Percentiles rank a stretch among this genome's conserved stretches.
Evolutionary conservation across 2,113 vertebrate genomes (phyloP).

Genomic region (Pedetes capensis): DNA sequence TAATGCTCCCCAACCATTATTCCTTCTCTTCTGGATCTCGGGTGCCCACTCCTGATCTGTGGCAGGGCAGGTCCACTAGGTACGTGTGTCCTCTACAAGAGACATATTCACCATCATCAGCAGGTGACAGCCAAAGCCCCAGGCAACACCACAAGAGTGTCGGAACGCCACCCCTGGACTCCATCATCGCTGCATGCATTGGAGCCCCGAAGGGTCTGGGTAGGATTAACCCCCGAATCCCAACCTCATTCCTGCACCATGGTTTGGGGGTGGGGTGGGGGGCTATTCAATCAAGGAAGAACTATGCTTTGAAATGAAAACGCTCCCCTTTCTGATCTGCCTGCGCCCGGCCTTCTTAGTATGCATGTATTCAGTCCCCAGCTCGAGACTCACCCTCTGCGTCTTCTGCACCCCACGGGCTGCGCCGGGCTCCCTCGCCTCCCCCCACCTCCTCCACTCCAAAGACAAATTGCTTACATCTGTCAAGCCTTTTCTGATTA

Average conservation of each 20-base stretch:
- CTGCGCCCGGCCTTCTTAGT: slow-evolving; percentile 70
- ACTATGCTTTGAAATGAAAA: slow-evolving; percentile 81
- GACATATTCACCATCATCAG: not conserved
- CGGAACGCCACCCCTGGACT: not conserved
- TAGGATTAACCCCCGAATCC: slow-evolving; percentile 70
- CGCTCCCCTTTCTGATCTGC: slow-evolving; percentile 71
- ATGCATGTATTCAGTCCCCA: slow-evolving; percentile 73
- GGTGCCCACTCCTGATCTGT: not conserved
- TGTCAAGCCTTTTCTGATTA: slow-evolving; percentile 78
- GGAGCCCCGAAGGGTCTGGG: slow-evolving; percentile 61
- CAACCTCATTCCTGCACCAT: slow-evolving; percentile 57
- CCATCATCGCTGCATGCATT: not conserved
- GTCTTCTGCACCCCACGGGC: slow-evolving; percentile 42
- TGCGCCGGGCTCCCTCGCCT: not conserved
- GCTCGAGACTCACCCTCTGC: slow-evolving; percentile 54
- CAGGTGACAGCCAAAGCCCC: not conserved
- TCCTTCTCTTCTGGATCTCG: not conserved
- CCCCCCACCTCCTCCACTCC: not conserved
- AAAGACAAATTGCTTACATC: slow-evolving; percentile 73
- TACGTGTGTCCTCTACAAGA: not conserved
- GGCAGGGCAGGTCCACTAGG: fast-evolving
- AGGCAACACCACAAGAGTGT: not conserved
- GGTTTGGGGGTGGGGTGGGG: slow-evolving; percentile 56
- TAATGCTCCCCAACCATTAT: no score
- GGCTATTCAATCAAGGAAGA: slow-evolving; percentile 71